phyloP scores from a whole-genome alignment of 2,113 vertebrate species.

The Hippocampus zosterae region DNA sequence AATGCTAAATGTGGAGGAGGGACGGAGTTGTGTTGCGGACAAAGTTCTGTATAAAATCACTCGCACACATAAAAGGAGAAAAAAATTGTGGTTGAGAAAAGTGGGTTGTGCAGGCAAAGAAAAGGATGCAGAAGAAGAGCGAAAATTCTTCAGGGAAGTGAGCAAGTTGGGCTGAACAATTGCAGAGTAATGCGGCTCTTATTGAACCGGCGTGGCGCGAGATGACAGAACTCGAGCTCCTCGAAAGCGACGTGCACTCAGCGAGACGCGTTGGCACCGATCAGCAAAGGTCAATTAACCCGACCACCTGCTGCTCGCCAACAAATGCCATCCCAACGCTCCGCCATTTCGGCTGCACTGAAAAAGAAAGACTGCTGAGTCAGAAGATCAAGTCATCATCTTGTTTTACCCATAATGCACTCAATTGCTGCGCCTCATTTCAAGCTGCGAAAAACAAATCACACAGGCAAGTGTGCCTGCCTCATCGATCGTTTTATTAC shows the following conservation, averaged over 20 bases:
- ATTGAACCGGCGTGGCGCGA: conserved; percentile 60
- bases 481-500: conserved; percentile 22
- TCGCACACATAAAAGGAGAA: conserved; percentile 33
- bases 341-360: conserved; percentile 27
- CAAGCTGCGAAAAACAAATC: conserved; percentile 3
- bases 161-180: conserved; percentile 62
- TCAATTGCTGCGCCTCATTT: conserved; percentile 10
- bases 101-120: conserved; percentile 33
- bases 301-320: conserved; percentile 57
- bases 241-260: conserved; percentile 46
- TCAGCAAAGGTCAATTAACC: conserved; percentile 59
- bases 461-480: not conserved
- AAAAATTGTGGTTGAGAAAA: conserved; percentile 31
- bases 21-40: conserved; percentile 27
- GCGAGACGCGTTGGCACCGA: conserved; percentile 45
- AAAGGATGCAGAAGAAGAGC: conserved; percentile 8
- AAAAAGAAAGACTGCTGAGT: conserved; percentile 30
- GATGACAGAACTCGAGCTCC: conserved; percentile 53
- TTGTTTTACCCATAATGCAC: not conserved
- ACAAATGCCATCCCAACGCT: conserved; percentile 41
- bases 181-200: conserved; percentile 49
- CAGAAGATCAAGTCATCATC: conserved; percentile 20
- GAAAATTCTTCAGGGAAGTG: conserved; percentile 47
- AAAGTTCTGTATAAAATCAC: conserved; percentile 23
- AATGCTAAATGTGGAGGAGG: conserved; percentile 33